phyloP scores from a whole-genome alignment of 2,888 invertebrate species.

The Apamea epomidion region DNA sequence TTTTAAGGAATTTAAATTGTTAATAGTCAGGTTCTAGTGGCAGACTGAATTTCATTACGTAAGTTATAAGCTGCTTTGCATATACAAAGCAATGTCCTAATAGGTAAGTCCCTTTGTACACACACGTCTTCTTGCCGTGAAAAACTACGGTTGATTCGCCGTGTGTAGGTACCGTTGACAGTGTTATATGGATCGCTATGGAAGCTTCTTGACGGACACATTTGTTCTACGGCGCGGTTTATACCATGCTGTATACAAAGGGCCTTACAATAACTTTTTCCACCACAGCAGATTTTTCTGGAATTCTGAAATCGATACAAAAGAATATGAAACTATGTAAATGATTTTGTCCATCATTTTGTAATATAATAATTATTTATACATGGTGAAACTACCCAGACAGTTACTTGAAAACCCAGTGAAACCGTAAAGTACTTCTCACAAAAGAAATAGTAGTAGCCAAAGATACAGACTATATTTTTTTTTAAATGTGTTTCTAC shows the following conservation, averaged over 20 bases:
- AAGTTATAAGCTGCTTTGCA: neutral
- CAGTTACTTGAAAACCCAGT: no score
- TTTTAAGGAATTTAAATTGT: constrained; percentile 4
- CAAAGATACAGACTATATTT: neutral
- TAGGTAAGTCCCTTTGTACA: neutral
- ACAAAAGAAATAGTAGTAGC: neutral
- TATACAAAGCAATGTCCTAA: neutral
- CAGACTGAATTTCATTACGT: neutral
- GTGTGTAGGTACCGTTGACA: no score
- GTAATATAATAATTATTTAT: neutral
- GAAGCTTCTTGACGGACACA: no score
- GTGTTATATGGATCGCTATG: no score
- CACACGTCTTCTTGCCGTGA: no score
- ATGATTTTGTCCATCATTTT: neutral
- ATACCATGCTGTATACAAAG: no score
- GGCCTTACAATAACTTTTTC: no score
- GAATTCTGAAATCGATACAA: neutral
- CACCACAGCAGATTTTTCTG: neutral
- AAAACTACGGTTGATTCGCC: no score
- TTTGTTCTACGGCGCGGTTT: no score
- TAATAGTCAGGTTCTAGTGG: neutral
- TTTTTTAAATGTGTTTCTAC: neutral
- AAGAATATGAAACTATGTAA: neutral
- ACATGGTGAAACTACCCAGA: neutral
- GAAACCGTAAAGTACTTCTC: neutral